A percentile compares a stretch with the other conserved stretches of the same genome.
Conservation (phyloP, 2,113 vertebrate genomes). For the Motacilla alba region DNA sequence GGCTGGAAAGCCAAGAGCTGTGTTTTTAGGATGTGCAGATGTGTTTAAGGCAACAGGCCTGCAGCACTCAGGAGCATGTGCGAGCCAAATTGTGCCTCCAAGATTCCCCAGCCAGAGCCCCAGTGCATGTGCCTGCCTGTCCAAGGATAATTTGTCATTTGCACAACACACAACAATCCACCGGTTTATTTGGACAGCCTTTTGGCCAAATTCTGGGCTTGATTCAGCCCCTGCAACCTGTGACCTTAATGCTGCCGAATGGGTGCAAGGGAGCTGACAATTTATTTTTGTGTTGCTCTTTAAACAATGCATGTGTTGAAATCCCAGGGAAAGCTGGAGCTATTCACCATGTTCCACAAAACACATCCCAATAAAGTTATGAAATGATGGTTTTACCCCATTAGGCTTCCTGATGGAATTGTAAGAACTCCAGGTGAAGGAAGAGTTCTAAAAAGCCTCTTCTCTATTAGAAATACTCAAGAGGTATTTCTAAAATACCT, state of each 20-base stretch:
- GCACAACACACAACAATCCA: not conserved
- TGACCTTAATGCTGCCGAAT: not conserved
- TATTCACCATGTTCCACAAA: slow-evolving; percentile 20
- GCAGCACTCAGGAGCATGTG: slow-evolving; percentile 12
- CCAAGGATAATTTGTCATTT: not conserved
- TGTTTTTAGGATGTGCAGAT: slow-evolving; percentile 41
- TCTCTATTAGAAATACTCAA: no score
- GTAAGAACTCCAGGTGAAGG: not conserved
- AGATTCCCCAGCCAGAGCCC: not conserved
- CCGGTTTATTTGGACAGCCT: not conserved
- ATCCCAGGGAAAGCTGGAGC: slow-evolving; percentile 25
- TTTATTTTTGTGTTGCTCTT: not conserved
- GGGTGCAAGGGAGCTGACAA: not conserved
- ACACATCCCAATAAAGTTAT: not conserved
- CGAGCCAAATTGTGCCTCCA: slow-evolving; percentile 13
- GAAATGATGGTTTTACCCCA: not conserved
- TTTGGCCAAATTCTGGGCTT: not conserved
- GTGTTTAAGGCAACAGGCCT: slow-evolving; percentile 44
- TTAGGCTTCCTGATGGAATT: not conserved
- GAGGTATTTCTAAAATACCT: not conserved
- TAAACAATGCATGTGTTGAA: slow-evolving; percentile 32
- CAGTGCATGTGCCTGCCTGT: not conserved
- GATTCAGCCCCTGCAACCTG: not conserved
- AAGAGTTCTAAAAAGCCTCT: not conserved
- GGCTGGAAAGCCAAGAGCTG: slow-evolving; percentile 44